Conservation (phyloP, 2,888 invertebrate species). For the Drosophila meridiana region DNA sequence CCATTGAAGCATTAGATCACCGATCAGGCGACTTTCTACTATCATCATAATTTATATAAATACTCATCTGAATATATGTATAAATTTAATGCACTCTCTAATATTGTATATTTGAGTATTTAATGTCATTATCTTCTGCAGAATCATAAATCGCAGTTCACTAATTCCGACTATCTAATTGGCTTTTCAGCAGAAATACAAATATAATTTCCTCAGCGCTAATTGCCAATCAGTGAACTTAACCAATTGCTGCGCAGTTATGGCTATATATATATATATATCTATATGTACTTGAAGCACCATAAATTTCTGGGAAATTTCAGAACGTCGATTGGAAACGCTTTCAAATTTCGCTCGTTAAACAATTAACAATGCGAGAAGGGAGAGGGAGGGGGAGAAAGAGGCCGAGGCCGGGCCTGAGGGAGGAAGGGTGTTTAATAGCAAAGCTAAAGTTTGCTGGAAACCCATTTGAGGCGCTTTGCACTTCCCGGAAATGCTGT, state of each 20-base stretch:
- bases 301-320: conserved; percentile 36
- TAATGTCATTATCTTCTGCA: neutral
- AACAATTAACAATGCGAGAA: conserved; percentile 52
- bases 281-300: conserved; percentile 4
- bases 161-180: conserved; percentile 32
- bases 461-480: conserved; percentile 16
- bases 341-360: conserved; percentile 27
- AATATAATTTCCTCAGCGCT: conserved; percentile 18
- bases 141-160: conserved; percentile 21
- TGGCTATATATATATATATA: neutral
- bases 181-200: conserved; percentile 35
- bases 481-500: conserved; percentile 56
- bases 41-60: neutral
- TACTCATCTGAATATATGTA: neutral
- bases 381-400: neutral
- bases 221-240: conserved; percentile 35
- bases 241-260: conserved; percentile 36
- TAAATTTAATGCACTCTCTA: neutral
- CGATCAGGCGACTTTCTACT: conserved; percentile 5
- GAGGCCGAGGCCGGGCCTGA: neutral
- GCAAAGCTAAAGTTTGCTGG: conserved; percentile 12
- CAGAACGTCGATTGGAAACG: conserved; percentile 10
- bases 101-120: neutral
- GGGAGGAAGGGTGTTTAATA: neutral
- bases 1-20: conserved; percentile 46